Evolutionary conservation across 2,888 invertebrate species (phyloP).

Genomic region (Proisotoma minuta): DNA sequence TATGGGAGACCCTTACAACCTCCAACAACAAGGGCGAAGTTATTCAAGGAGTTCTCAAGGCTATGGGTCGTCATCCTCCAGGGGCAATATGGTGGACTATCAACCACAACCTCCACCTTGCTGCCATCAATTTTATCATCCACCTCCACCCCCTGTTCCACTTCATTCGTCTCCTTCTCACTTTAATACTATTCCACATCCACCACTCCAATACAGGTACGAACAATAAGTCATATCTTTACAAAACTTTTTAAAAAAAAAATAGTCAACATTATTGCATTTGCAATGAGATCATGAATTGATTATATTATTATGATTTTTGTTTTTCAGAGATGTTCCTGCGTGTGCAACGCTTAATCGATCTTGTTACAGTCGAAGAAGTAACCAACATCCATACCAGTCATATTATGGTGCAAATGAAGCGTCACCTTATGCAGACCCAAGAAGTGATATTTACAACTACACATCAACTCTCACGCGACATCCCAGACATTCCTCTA

Average conservation of each 20-base stretch:
- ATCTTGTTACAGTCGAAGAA: slow-evolving; percentile 41
- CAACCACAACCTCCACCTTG: slow-evolving; percentile 44
- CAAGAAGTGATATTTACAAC: slow-evolving; percentile 46
- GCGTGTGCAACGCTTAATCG: slow-evolving; percentile 46
- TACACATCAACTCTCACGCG: slow-evolving; percentile 46
- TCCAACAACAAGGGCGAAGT: slow-evolving; percentile 37
- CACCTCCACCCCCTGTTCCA: slow-evolving; percentile 43
- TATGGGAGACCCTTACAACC: slow-evolving; percentile 31
- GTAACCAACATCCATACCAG: slow-evolving; percentile 39
- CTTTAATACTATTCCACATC: slow-evolving; percentile 47
- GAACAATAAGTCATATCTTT: not conserved
- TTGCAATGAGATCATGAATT: not conserved
- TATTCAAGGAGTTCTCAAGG: slow-evolving; percentile 40
- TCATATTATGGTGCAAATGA: slow-evolving; percentile 37
- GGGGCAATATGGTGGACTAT: slow-evolving; percentile 38
- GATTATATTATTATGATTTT: not conserved
- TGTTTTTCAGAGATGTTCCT: slow-evolving; percentile 42
- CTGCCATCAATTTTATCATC: slow-evolving; percentile 46
- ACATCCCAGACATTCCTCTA: slow-evolving; percentile 40
- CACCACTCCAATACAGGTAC: slow-evolving; percentile 47
- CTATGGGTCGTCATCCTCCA: slow-evolving; percentile 37
- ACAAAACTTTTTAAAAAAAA: not conserved
- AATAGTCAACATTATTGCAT: not conserved
- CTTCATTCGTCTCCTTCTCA: slow-evolving; percentile 45
- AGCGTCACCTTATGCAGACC: slow-evolving; percentile 43